Base-by-base conservation (phyloP, 2,113 vertebrate genomes). In the Hippocampus abdominalis region DNA sequence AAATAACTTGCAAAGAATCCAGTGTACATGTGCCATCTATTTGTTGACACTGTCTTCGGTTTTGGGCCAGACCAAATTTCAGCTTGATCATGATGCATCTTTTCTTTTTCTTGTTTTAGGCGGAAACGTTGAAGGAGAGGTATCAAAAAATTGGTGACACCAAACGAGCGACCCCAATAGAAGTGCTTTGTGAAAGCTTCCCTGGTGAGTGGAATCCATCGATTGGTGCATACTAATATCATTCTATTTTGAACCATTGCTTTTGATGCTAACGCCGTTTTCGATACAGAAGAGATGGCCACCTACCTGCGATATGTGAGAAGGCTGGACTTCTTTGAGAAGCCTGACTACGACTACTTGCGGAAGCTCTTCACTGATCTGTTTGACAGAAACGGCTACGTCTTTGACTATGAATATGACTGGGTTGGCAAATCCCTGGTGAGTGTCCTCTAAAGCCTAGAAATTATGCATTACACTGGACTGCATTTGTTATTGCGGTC, bases 101-200 rank as follows among this genome's bases (percentile, higher is more conserved):
- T 70, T 5, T 8, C 39, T 11, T 51, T 51, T 61, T 29, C 32
- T 51, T 5, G 32, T 54, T 1, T 32, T 75, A 98, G 96, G 96
- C 96, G 0, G 96, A 98, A 88, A 98, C 96, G 3, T 88, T 98
- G 70, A 98, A 98, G 88, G 97, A 98, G 87, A 89, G 96, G 74
- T 98, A 98, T 80, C 97, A 98, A 93, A 98, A 98, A 87, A 98
- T 98, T 0, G 96, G 97, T 0, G 96, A 98, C 89, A 98, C 96
- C 85, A 98, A 98, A 87, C 91, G 96, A 72, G 94, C 95, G 53
- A 98, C 96, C 0, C 95, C 96, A 0, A 94, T 98, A 13, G 96
- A 98, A 91, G 95, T 95, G 82, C 94, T 98, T 69, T 98, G 96
- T 68, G 95, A 98, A 90, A 95, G 92, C 90, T 97, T 98, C 83